Base-by-base conservation (phyloP, 1,140 invertebrate genomes). In the Anagrus nilaparvatae region DNA sequence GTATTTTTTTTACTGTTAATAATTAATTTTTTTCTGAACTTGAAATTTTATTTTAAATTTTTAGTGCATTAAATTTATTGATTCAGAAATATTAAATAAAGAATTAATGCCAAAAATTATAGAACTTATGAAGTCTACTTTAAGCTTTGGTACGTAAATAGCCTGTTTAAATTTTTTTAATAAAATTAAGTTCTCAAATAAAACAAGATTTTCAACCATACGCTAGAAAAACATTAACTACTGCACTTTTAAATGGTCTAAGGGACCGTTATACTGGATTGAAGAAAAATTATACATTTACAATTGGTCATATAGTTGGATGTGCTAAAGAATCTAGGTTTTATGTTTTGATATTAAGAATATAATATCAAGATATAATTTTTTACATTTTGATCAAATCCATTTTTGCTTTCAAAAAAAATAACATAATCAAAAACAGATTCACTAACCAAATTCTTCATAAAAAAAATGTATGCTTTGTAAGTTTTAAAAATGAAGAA, bases 311-410 rank as follows among this genome's bases (percentile, higher is more conserved):
- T 55, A 65, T 95, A n/a, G 78, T 89, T 4, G 78, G 83, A 39
- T 77, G 79, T 45, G 86, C 87, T n/a, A 93, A 93, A 71, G 77
- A 84, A 42, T 81, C 81, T 49, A 91, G 85, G n/a, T n/a, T n/a
- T n/a, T n/a, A n/a, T n/a, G n/a, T n/a, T n/a, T n/a, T n/a, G n/a
- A n/a, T n/a, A n/a, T n/a, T n/a, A n/a, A n/a, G n/a, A n/a, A n/a
- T n/a, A n/a, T n/a, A n/a, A n/a, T n/a, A n/a, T n/a, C n/a, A n/a
- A n/a, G n/a, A n/a, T n/a, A n/a, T n/a, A n/a, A n/a, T n/a, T n/a
- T n/a, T n/a, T n/a, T n/a, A n/a, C n/a, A n/a, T n/a, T n/a, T n/a
- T n/a, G n/a, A n/a, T n/a, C n/a, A n/a, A n/a, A n/a, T n/a, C n/a
- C n/a, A n/a, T n/a, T n/a, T n/a, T n/a, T n/a, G n/a, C n/a, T n/a